Base-by-base conservation (phyloP, 2,888 invertebrate genomes). In the Noctua janthina region DNA sequence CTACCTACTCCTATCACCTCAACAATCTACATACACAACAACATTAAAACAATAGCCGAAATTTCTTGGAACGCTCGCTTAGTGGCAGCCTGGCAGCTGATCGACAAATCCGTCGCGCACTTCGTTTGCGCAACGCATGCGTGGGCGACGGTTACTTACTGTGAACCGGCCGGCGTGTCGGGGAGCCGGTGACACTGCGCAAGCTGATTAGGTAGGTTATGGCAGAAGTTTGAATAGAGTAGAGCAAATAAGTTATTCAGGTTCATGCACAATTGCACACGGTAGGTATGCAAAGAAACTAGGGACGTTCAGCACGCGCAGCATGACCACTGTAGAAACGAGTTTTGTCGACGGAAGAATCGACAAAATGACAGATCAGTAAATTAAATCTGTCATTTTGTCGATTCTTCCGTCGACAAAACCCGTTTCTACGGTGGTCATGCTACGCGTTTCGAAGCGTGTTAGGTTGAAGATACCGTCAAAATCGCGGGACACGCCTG, bases 1-100 rank as follows among this genome's bases (percentile, higher is more conserved):
- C 20, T 39, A 49, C 51, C 64, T 5, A 54, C 17, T 46, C 46
- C n/a, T 51, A 62, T 29, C n/a, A 17, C 15, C 11, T 7, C 1
- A 51, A 43, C 43, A n/a, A 59, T 81, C 71, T 49, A 80, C 29
- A 72, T 15, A 51, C 43, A 23, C 17, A 49, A 23, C 8, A 49
- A 20, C n/a, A 74, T 62, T 87, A 77, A 88, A 89, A 87, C 89
- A 89, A 89, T 87, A 82, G 87, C 71, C 72, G 46, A 76, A 76
- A 80, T 79, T 87, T 87, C 88, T 80, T n/a, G 51, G 83, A 88
- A 88, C 87, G 76, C 78, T 85, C 84, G 78, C 83, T 46, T 67
- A 84, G 75, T 90, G 91, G 90, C 92, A 89, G 91, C 78, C 75
- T 90, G 92, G 91, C 93, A 90, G 92, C 89, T 91, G 91, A 92